Conservation (phyloP, 1,140 invertebrate species). For the Drosophila busckii region DNA sequence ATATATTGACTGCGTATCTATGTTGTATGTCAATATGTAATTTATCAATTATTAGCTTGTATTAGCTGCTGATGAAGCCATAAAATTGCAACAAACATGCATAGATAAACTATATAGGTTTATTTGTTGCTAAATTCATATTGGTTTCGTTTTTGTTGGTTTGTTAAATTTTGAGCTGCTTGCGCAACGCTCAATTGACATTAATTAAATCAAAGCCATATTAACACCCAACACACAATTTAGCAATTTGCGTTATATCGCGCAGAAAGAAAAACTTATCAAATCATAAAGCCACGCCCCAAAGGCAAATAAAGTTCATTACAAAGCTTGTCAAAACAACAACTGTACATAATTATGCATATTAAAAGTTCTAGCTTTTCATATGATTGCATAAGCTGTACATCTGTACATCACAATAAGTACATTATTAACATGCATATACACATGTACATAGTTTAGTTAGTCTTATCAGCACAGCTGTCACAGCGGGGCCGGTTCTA, state of each 20-base stretch:
- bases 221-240: conserved; percentile 16
- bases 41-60: neutral
- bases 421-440: conserved; percentile 11
- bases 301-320: conserved; percentile 3
- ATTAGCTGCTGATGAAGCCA: conserved; percentile 1
- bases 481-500: conserved; percentile 17
- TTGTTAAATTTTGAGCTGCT: conserved; percentile 9
- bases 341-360: neutral
- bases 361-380: neutral
- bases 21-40: too few relatives aligned
- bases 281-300: conserved; percentile 1
- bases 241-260: conserved; percentile 20
- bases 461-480: conserved; percentile 43
- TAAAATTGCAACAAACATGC: conserved; percentile 2
- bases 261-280: conserved; percentile 8
- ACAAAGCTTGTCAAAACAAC: conserved; percentile 13
- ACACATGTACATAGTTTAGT: conserved; percentile 16
- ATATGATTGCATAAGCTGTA: conserved; percentile 28
- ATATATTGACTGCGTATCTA: neutral
- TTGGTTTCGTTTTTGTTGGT: neutral
- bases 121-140: conserved; percentile 6
- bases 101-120: conserved; percentile 15
- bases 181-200: conserved; percentile 35
- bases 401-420: conserved; percentile 17
- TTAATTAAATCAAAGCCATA: conserved; percentile 38